Conservation (phyloP, 2,888 invertebrate genomes). For the Drosophila demipolita region DNA sequence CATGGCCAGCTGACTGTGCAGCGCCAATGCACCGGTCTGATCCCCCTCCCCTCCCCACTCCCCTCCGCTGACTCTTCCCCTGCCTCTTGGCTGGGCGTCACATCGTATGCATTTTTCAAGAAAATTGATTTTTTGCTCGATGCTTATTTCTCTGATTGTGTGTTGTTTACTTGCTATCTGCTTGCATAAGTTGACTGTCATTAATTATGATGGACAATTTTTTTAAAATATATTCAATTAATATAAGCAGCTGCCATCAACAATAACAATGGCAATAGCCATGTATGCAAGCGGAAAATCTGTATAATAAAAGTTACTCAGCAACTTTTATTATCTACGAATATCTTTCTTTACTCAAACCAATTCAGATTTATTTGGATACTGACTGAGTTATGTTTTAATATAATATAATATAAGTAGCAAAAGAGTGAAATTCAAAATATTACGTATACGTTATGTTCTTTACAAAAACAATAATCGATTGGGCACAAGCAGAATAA, state of each 20-base stretch:
- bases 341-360: neutral
- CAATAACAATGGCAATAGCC: slow-evolving; percentile 25
- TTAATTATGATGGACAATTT: slow-evolving; percentile 72
- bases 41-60: slow-evolving; percentile 6
- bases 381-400: too few relatives aligned
- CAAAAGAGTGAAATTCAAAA: neutral
- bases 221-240: slow-evolving; percentile 80
- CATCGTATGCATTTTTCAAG: slow-evolving; percentile 76
- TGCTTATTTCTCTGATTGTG: slow-evolving; percentile 4
- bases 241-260: slow-evolving; percentile 38
- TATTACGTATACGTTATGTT: slow-evolving; percentile 38
- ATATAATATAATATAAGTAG: too few relatives aligned
- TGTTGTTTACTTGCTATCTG: slow-evolving; percentile 12
- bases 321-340: neutral
- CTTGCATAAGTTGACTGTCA: slow-evolving; percentile 52
- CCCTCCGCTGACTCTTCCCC: slow-evolving; percentile 1
- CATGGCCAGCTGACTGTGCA: slow-evolving; percentile 72
- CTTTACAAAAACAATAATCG: neutral
- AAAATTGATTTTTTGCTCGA: slow-evolving; percentile 67
- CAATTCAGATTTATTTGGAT: neutral
- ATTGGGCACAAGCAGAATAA: neutral
- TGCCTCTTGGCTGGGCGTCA: slow-evolving; percentile 64
- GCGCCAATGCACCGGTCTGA: slow-evolving; percentile 35
- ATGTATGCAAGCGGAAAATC: slow-evolving; percentile 38
- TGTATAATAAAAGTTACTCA: neutral